Base-by-base conservation (phyloP, 2,113 vertebrate species). In the Rhinolophus ferrumequinum region DNA sequence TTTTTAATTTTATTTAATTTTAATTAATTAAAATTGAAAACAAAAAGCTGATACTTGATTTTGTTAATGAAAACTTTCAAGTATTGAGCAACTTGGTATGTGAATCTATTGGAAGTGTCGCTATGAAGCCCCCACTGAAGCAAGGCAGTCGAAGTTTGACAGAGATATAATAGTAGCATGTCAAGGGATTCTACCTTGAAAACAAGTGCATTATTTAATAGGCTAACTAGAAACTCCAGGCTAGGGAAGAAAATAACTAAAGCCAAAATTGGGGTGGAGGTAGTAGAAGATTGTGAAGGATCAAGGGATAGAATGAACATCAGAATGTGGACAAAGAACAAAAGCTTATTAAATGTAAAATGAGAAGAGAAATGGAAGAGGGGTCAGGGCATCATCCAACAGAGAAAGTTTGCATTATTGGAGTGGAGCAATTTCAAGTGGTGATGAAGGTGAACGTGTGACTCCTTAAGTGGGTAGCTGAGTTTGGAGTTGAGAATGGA, bases 1-100 rank as follows among this genome's bases (percentile, higher is more conserved):
- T 41, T 83, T 87, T 92, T 56, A 35, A 82, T 88, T 87, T 79
- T 87, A 83, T 75, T 77, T 82, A 30, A 73, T 80, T 93, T 88
- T 81, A 93, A 62, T 21, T 84, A 38, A 60, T 67, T 85, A 12
- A 82, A 86, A 83, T 72, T 84, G 28, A 90, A 95, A 85, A 66
- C 6, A 21, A 85, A 96, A 92, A 92, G 69, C 33, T 54, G 18
- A 75, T 90, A 81, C 26, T 88, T 66, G 72, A 85, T 70, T 64
- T 22, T 58, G 9, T 73, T 75, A 85, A 30, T 54, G 16, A 38
- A 60, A 84, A 66, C 3, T 28, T 73, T 64, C 82, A 89, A 52
- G 7, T 67, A 26, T 54, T 22, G 9, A 82, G 52, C 8, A 81
- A 75, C 8, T 35, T 69, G 16, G 47, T 79, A 72, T 54, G 19